phyloP scores from a whole-genome alignment of 2,888 invertebrate species.

The Iselma pallidipennis region DNA sequence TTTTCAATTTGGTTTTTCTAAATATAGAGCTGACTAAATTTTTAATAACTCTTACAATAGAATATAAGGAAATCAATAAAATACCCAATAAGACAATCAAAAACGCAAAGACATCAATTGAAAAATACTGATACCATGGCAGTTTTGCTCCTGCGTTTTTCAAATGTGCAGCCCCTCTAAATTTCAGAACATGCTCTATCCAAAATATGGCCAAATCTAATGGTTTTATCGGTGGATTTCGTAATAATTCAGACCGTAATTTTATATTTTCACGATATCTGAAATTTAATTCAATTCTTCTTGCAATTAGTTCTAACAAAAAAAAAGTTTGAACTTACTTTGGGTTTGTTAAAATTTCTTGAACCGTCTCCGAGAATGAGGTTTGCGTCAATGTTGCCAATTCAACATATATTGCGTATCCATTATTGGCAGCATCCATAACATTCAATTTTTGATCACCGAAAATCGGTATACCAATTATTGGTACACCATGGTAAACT shows the following conservation, averaged over 20 bases:
- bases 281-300: too few species aligned
- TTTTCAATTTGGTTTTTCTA: too few species aligned
- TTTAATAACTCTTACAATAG: too few species aligned
- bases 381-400: slow-evolving; percentile 54
- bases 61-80: too few species aligned
- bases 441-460: slow-evolving; percentile 59
- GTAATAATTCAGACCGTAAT: slow-evolving; percentile 31
- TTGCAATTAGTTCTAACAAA: too few species aligned
- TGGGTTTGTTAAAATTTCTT: slow-evolving; percentile 23
- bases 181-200: slow-evolving; percentile 40
- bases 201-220: slow-evolving; percentile 42
- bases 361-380: slow-evolving; percentile 46
- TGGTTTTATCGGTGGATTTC: slow-evolving; percentile 35
- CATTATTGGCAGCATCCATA: slow-evolving; percentile 53
- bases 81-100: too few species aligned
- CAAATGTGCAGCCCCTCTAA: slow-evolving; percentile 39
- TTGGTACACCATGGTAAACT: slow-evolving; percentile 56
- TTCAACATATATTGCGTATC: slow-evolving; percentile 54
- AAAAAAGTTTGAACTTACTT: slow-evolving; percentile 15
- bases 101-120: slow-evolving; percentile 36
- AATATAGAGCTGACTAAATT: too few species aligned
- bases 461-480: slow-evolving; percentile 60
- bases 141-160: slow-evolving; percentile 31
- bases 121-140: slow-evolving; percentile 36
- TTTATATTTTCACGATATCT: slow-evolving; percentile 34